Evolutionary conservation across 2,888 invertebrate species (phyloP), one percentile per base, ranked within the genome.

Genomic region (Melitaea athalia): DNA sequence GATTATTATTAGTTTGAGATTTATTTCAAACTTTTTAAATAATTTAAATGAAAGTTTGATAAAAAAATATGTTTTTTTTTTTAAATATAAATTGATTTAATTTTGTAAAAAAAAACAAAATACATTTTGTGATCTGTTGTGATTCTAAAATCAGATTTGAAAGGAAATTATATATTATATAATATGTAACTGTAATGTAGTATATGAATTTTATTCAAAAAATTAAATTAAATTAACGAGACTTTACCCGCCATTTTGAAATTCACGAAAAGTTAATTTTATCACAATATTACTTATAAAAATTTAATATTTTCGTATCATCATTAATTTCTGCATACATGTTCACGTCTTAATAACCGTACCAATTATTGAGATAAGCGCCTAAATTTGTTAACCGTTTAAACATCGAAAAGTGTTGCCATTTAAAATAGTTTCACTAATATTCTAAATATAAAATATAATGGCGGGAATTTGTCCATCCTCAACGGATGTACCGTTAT

Each of bases 401-500:
- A 49, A 49, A 49, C 47, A n/a, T 45, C 45, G 14, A 45, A 11
- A 11, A 45, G 31, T 33, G 53, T 55, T 55, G 53, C 33, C 57
- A 67, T 17, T 38, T 57, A 11, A 8, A 31, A 38, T 42, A n/a
- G 15, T 47, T 42, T 53, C 17, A 47, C 38, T 24, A 62, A 49
- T n/a, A 33, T 42, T 57, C 61, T 90, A 95, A 74, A 93, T 94
- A 80, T 96, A 96, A 91, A 97, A 97, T 77, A 97, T 96, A 71
- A 97, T 95, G 83, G 97, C 96, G 11, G 97, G 97, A 76, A 97
- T 96, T 88, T 97, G 97, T 59, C 97, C 97, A 82, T 96, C 96
- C 79, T 97, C 97, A 1, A 97, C 96, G 0, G 96, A 96, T 1
- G 97, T 97, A 0, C 97, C 96, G 80, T 96, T 96, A 85, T 97